These are phyloP conservation scores for Rhamnusium bicolor DNA, from an alignment of 2,888 invertebrate species.

Conservation along the genomic window DNA sequence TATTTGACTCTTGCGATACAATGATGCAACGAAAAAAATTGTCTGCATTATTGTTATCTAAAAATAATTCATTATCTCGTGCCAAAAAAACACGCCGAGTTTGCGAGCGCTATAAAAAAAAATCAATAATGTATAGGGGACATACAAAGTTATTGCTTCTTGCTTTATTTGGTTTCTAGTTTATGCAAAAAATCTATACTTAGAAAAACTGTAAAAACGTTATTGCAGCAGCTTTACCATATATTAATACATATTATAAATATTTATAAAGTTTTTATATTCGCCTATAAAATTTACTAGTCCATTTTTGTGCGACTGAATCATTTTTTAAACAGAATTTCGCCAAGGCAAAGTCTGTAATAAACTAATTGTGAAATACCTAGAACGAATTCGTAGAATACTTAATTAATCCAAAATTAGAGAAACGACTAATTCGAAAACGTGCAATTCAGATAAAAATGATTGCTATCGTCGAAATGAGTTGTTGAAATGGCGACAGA, in stretches of 20 bases:
- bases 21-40: slow-evolving; percentile 8
- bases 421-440: not conserved
- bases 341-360: slow-evolving; percentile 14
- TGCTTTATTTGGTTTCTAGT: slow-evolving; percentile 9
- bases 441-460: not conserved
- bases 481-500: not conserved
- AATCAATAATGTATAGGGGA: slow-evolving; percentile 9
- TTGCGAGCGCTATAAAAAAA: slow-evolving; percentile 9
- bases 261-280: slow-evolving; percentile 16
- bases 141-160: slow-evolving; percentile 5
- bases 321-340: slow-evolving; percentile 18
- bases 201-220: not conserved
- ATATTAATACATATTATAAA: slow-evolving; percentile 21
- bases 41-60: slow-evolving; percentile 5
- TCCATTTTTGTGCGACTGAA: slow-evolving; percentile 9
- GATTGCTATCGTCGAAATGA: not conserved
- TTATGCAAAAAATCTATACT: not conserved
- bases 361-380: not conserved
- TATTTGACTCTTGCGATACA: not conserved
- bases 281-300: slow-evolving; percentile 1
- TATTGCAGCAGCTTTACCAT: not conserved
- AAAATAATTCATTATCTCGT: slow-evolving; percentile 25
- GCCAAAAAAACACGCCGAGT: slow-evolving; percentile 6
- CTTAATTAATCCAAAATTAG: too few relatives aligned
- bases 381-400: not conserved